Evolutionary conservation across 2,797 vertebrate genomes (phyloP).

Genomic region (Danio jaintianensis): DNA sequence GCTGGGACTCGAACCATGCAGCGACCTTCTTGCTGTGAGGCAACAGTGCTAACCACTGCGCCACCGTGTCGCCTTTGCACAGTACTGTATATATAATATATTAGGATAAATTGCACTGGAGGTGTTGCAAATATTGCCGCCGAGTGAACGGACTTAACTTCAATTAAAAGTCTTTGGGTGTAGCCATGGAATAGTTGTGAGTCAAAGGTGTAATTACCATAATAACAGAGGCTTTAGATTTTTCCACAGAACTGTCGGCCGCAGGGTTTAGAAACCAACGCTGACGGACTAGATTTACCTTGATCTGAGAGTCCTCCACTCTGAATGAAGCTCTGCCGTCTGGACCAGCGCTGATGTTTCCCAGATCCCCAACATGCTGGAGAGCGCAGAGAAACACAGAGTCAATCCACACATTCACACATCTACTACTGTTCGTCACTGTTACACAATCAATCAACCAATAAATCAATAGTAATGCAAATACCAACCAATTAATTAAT

Average conservation of each 20-base stretch:
- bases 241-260: not conserved
- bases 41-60: no score
- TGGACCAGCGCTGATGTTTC: conserved; percentile 81
- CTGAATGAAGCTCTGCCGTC: conserved; percentile 85
- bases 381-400: not conserved
- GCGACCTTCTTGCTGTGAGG: no score
- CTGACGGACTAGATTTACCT: conserved; percentile 73
- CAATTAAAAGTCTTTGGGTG: not conserved
- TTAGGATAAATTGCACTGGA: no score
- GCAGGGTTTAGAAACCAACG: not conserved
- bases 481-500: no score
- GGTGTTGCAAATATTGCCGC: no score
- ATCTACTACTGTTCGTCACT: no score
- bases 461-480: no score
- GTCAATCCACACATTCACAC: not conserved
- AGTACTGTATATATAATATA: no score
- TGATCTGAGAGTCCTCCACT: conserved; percentile 83
- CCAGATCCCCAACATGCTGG: conserved; percentile 91
- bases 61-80: no score
- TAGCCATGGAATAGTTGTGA: not conserved
- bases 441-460: no score
- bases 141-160: no score
- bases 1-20: no score
- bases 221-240: conserved; percentile 2
- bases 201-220: not conserved